Conservation (phyloP, 2,888 invertebrate species). For the Drosophila sordidula region DNA sequence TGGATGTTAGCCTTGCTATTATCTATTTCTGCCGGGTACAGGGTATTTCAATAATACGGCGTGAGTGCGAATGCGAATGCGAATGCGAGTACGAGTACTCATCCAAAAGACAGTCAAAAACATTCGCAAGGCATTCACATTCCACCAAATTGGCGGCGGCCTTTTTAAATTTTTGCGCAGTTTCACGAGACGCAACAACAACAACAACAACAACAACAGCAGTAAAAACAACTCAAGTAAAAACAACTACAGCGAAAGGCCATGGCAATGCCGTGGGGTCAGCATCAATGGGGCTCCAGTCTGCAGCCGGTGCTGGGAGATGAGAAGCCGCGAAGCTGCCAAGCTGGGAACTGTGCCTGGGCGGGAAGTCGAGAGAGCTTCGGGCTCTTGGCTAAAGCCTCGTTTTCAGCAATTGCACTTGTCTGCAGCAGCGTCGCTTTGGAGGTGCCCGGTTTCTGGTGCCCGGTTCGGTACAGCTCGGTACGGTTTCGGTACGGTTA, state of each 20-base stretch:
- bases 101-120: constrained; percentile 19
- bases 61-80: constrained; percentile 10
- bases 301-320: constrained; percentile 30
- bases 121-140: constrained; percentile 50
- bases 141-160: constrained; percentile 58
- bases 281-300: constrained; percentile 48
- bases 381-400: constrained; percentile 26
- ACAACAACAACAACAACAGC: constrained; percentile 18
- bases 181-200: constrained; percentile 37
- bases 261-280: constrained; percentile 56
- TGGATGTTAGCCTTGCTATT: too few relatives aligned
- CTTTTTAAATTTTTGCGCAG: constrained; percentile 58
- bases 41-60: constrained; percentile 5
- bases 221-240: neutral
- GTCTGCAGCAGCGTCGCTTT: constrained; percentile 17
- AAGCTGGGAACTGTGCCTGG: constrained; percentile 29
- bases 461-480: constrained; percentile 1
- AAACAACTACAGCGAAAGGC: constrained; percentile 44
- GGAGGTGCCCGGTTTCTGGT: neutral
- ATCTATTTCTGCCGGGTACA: neutral
- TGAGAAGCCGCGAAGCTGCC: constrained; percentile 21
- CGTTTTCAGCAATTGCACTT: constrained; percentile 46
- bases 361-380: constrained; percentile 20
- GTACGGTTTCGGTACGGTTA: constrained; percentile 18
- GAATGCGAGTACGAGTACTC: constrained; percentile 14